Conservation (phyloP, 2,797 vertebrate genomes). For the Lophius americanus region DNA sequence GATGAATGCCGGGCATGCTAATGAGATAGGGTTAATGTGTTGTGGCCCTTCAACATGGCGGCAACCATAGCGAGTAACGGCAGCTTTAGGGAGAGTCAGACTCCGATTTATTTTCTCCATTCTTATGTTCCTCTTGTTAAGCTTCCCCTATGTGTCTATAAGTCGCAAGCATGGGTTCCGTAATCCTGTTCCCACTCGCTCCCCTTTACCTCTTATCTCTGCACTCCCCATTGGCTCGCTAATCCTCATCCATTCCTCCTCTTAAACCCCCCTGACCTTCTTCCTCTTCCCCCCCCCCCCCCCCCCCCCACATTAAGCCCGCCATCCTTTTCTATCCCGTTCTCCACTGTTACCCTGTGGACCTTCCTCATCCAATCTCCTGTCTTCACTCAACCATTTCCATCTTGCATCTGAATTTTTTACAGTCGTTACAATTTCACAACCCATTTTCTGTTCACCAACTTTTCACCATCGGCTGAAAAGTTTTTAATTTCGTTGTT, state of each 20-base stretch:
- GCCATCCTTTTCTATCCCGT: slow-evolving; percentile 20
- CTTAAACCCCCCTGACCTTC: slow-evolving; percentile 35
- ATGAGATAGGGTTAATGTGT: too few species aligned
- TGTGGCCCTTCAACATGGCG: too few species aligned
- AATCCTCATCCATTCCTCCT: slow-evolving; percentile 37
- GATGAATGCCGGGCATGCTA: too few species aligned
- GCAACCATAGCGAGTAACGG: not conserved
- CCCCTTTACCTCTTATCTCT: slow-evolving; percentile 47
- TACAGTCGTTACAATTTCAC: too few species aligned
- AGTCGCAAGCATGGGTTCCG: slow-evolving; percentile 51
- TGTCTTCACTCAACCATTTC: too few species aligned
- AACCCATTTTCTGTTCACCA: slow-evolving; percentile 6
- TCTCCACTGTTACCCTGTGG: slow-evolving; percentile 23
- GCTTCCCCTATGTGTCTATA: slow-evolving; percentile 44
- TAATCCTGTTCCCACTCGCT: slow-evolving; percentile 57
- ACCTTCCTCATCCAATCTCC: slow-evolving; percentile 25
- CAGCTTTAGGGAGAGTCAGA: slow-evolving; percentile 18
- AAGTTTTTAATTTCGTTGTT: too few species aligned
- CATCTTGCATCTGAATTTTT: too few species aligned
- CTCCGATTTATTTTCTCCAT: slow-evolving; percentile 5
- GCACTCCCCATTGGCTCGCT: slow-evolving; percentile 35
- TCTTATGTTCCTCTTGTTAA: slow-evolving; percentile 45
- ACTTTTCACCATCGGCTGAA: not conserved
- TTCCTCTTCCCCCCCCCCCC: slow-evolving; percentile 7
- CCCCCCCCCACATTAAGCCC: slow-evolving; percentile 5